Base-by-base conservation (phyloP, 2,888 invertebrate genomes). In the Melipona bicolor region DNA sequence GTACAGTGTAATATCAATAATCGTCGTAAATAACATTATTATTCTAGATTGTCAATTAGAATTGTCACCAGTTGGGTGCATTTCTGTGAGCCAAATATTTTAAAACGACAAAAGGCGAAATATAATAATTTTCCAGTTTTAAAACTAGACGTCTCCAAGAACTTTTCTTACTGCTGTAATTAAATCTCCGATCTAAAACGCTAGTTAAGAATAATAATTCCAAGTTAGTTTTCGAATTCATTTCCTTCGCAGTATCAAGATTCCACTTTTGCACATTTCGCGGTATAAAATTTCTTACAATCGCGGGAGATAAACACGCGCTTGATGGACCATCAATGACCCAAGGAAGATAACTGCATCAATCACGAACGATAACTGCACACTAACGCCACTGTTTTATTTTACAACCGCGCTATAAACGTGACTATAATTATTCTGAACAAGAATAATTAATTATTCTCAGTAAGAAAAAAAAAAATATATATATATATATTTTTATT, bases 311-410 rank as follows among this genome's bases (percentile, higher is more conserved):
- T 64, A 64, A 64, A 64, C 64, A 21, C 13, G 64, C 64, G 19
- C 64, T 64, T 32, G 32, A 64, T 64, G 32, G 64, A 64, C 27
- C 64, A 64, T 64, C 64, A 21, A 64, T 64, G 68, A 72, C 59
- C 72, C 56, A 36, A 36, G n/a, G n/a, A n/a, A 54, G 56, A 72
- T 59, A 56, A 59, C 43, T 72, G 24, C 36, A 21, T 43, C n/a
- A 61, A 43, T 59, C 56, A 32, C 21, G 3, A 21, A 64, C 32
- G 64, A 32, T 64, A 64, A 64, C 19, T 36, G 64, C 64, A 36
- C 64, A 27, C n/a, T 36, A 36, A 36, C 32, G 19, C 24, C 27
- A 24, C 24, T 36, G 36, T 36, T 36, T 36, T 9, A 36, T 36
- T 36, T 36, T 36, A 36, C 36, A 36, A 36, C 36, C 36, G 36